phyloP scores from a whole-genome alignment of 2,797 vertebrate species.

The Remorina albescens region DNA sequence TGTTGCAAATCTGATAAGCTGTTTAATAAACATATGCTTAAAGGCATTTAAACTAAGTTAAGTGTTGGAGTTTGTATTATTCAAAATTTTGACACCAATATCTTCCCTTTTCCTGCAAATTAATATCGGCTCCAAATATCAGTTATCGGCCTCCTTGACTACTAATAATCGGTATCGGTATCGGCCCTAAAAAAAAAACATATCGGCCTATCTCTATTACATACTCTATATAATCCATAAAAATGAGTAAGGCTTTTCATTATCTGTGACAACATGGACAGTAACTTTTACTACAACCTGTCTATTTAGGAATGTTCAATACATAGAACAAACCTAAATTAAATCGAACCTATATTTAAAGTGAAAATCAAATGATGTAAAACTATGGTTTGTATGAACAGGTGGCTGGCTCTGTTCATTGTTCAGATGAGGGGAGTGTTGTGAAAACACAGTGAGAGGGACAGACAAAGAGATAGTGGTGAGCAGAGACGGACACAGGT shows the following conservation, averaged over 20 bases:
- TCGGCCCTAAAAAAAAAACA: no score
- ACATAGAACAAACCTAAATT: neutral
- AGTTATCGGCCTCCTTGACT: no score
- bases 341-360: neutral
- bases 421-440: constrained; percentile 66
- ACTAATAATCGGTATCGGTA: no score
- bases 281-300: neutral
- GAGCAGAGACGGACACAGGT: constrained; percentile 78
- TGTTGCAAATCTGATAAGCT: no score
- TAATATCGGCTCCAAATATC: no score
- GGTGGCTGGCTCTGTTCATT: constrained; percentile 78
- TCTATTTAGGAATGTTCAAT: neutral
- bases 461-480: constrained; percentile 67
- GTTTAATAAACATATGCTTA: no score
- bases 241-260: neutral
- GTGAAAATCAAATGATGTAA: constrained; percentile 7
- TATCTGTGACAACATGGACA: neutral
- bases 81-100: no score
- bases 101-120: no score
- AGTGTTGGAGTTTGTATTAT: no score
- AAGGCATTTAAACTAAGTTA: no score
- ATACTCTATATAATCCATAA: no score
- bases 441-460: constrained; percentile 68
- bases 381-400: constrained; percentile 63
- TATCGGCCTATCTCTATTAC: no score